These are phyloP conservation scores for Ichneumon xanthorius DNA, from an alignment of 2,888 invertebrate species.

Conservation along the genomic window DNA sequence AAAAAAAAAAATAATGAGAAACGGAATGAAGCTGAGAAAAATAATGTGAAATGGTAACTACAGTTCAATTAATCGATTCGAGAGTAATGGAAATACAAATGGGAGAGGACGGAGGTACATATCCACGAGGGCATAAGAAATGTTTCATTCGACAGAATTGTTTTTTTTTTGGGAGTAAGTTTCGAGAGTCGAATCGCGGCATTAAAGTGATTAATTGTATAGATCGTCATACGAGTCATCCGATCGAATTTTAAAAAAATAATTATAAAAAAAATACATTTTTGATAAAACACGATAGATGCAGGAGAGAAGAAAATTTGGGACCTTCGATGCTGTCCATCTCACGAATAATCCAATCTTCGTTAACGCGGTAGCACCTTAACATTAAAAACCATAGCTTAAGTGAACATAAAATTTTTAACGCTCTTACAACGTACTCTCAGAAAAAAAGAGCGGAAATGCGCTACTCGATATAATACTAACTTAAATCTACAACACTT, in stretches of 20 bases:
- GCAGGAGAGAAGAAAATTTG: constrained; percentile 34
- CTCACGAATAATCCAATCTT: constrained; percentile 50
- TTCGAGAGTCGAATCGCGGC: constrained; percentile 32
- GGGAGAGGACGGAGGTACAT: constrained; percentile 63
- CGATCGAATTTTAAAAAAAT: constrained; percentile 29
- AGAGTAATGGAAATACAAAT: constrained; percentile 53
- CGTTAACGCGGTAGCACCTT: constrained; percentile 22
- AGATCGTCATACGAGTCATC: constrained; percentile 52
- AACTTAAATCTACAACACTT: constrained; percentile 28
- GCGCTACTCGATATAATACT: constrained; percentile 31
- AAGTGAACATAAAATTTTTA: constrained; percentile 25
- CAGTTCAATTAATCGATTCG: constrained; percentile 70
- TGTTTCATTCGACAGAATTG: constrained; percentile 28
- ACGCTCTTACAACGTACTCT: constrained; percentile 50
- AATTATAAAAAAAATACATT: constrained; percentile 30
- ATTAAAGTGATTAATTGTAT: constrained; percentile 38
- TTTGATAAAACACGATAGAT: constrained; percentile 56
- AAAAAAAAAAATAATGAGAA: constrained; percentile 47
- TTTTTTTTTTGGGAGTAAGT: constrained; percentile 57
- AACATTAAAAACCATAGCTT: constrained; percentile 21
- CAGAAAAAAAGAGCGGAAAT: constrained; percentile 41
- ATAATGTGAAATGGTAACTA: constrained; percentile 69
- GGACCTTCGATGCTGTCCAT: constrained; percentile 54
- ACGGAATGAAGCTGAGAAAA: constrained; percentile 70
- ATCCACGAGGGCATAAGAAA: constrained; percentile 62